Base-by-base conservation (phyloP, 2,113 vertebrate species). In the Istiophorus platypterus region DNA sequence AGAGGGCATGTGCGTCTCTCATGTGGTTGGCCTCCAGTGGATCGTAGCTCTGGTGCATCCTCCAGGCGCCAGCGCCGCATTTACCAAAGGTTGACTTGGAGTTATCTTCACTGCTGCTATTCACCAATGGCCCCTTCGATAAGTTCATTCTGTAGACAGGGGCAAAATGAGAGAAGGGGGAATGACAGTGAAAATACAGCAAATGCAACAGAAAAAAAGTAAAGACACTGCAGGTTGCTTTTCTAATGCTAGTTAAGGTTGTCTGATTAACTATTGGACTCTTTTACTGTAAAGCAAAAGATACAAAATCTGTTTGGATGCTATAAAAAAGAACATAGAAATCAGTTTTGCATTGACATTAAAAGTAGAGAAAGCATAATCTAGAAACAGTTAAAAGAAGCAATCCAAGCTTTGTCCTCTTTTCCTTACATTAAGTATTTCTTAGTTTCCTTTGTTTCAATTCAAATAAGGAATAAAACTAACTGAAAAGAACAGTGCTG, bases 31-130 rank as follows among this genome's bases (percentile, higher is more conserved):
- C 93, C 85, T 95, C 95, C 77, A 94, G 93, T 82, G 88, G 89
- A 93, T 93, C 94, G 94, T 95, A 95, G 93, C 90, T 95, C 85
- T 95, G 95, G 92, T 95, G 95, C 94, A 95, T 96, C 91, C 95
- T 96, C 95, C 95, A 96, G 90, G 94, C 92, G 90, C 94, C 92
- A 90, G 95, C 90, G 92, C 94, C 92, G 74, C 95, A 95, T 95
- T 95, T 96, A 94, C 85, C 88, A 89, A 94, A 94, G 58, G 79
- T 91, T 63, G 91, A 92, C 90, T 94, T 94, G 88, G 93, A 90
- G 89, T 91, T 95, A 90, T 95, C 95, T 91, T 95, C 95, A 83
- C 94, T 92, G 91, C 92, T 94, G 92, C 93, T 96, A 94, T 96
- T 96, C 95, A 96, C 94, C 90, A 94, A 89, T 86, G 94, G 94